Conservation (phyloP, 2,888 invertebrate genomes). For the Eupeodes luniger region DNA sequence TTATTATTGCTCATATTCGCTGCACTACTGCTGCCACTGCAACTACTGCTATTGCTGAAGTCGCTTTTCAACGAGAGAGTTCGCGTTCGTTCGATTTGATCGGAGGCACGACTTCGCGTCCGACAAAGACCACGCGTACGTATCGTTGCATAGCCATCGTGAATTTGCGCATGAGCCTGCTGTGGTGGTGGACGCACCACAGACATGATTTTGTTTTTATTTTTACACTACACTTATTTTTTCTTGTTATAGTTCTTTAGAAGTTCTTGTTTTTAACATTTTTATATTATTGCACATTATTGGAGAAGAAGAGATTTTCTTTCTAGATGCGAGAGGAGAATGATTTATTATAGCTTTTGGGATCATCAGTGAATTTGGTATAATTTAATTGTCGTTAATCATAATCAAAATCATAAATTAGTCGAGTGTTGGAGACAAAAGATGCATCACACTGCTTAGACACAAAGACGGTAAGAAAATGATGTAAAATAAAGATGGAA, state of each 20-base stretch:
- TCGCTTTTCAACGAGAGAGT: slow-evolving; percentile 81
- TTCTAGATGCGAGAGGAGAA: slow-evolving; percentile 1
- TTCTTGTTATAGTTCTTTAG: slow-evolving; percentile 46
- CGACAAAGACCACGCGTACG: slow-evolving; percentile 86
- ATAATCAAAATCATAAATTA: slow-evolving; percentile 60
- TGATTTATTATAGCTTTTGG: slow-evolving; percentile 10
- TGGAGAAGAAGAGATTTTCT: slow-evolving; percentile 15
- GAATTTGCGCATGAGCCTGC: slow-evolving; percentile 84
- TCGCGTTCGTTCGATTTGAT: slow-evolving; percentile 80
- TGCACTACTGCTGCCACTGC: slow-evolving; percentile 54
- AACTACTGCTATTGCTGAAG: slow-evolving; percentile 77
- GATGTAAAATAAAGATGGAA: background rate
- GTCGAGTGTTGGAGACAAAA: slow-evolving; percentile 12
- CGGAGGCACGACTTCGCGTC: slow-evolving; percentile 83
- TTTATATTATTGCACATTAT: slow-evolving; percentile 25
- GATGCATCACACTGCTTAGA: background rate
- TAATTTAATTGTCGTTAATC: slow-evolving; percentile 70
- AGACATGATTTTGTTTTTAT: slow-evolving; percentile 53
- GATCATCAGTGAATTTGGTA: slow-evolving; percentile 64
- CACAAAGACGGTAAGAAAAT: background rate
- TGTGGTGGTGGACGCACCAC: slow-evolving; percentile 78
- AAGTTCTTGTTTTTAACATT: slow-evolving; percentile 51
- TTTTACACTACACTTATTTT: slow-evolving; percentile 20
- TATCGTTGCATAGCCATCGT: slow-evolving; percentile 95
- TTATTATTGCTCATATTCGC: slow-evolving; percentile 64